These are phyloP conservation scores for Philereme vetulata DNA, from an alignment of 2,888 invertebrate genomes.

Conservation along the genomic window DNA sequence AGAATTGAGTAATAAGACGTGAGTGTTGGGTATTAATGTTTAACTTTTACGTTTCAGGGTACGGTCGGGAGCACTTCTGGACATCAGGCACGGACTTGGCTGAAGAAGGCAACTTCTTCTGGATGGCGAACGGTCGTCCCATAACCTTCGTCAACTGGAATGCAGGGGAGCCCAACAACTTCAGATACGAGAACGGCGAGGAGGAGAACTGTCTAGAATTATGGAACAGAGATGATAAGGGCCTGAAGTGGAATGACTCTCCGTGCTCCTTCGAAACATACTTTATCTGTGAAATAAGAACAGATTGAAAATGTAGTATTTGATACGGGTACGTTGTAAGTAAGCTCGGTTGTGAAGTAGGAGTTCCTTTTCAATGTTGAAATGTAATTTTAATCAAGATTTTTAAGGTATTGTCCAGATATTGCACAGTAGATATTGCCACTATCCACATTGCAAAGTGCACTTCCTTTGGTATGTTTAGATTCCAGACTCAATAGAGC, in stretches of 20 bases:
- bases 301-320: slow-evolving; percentile 59
- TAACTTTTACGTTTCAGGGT: slow-evolving; percentile 81
- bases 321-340: slow-evolving; percentile 14
- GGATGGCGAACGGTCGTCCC: slow-evolving; percentile 95
- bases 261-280: slow-evolving; percentile 96
- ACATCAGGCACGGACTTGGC: slow-evolving; percentile 96
- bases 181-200: slow-evolving; percentile 96
- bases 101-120: slow-evolving; percentile 95
- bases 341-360: slow-evolving; percentile 5
- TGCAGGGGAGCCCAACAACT: slow-evolving; percentile 96
- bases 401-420: no score
- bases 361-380: not conserved
- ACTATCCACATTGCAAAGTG: no score
- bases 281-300: slow-evolving; percentile 94
- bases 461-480: no score
- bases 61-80: slow-evolving; percentile 96
- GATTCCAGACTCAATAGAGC: no score
- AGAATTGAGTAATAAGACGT: no score
- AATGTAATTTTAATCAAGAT: not conserved
- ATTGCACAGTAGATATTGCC: not conserved
- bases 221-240: slow-evolving; percentile 96
- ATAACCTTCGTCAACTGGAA: slow-evolving; percentile 97
- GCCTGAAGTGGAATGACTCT: slow-evolving; percentile 96
- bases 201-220: slow-evolving; percentile 96
- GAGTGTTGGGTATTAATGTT: no score